phyloP scores from a whole-genome alignment of 2,113 vertebrate species.

The Tyrannus savana region DNA sequence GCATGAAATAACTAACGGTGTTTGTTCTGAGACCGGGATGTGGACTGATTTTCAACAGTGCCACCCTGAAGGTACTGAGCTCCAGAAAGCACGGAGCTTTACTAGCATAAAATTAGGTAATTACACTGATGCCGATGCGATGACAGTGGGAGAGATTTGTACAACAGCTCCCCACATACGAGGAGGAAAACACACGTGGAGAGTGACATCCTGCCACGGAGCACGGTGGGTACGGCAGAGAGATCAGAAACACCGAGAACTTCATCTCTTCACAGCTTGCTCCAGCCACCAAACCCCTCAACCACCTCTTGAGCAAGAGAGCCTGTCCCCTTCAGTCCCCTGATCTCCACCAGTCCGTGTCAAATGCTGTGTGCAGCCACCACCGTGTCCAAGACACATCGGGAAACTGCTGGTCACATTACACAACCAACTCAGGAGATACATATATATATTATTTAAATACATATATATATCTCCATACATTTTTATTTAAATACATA shows the following conservation, averaged over 20 bases:
- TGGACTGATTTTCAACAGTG: constrained; percentile 51
- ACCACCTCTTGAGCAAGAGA: accelerated
- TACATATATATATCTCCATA: neutral
- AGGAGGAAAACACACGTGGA: neutral
- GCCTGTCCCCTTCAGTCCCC: neutral
- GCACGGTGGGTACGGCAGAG: accelerated
- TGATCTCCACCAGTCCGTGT: neutral
- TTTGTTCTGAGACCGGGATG: constrained; percentile 39
- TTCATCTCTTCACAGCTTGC: neutral
- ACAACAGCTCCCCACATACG: neutral
- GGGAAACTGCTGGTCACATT: neutral
- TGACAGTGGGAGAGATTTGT: neutral
- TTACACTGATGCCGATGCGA: neutral
- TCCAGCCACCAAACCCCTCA: neutral
- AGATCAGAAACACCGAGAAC: neutral
- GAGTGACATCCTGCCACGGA: neutral
- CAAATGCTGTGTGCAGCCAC: neutral
- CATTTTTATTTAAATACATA: neutral
- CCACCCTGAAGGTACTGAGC: constrained; percentile 35
- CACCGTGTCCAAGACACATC: neutral
- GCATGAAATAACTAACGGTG: constrained; percentile 43
- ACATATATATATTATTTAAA: neutral
- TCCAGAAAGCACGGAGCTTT: constrained; percentile 13
- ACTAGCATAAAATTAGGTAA: constrained; percentile 42
- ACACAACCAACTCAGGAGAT: neutral